Percentiles rank a stretch among this genome's conserved stretches.
phyloP scores from a whole-genome alignment of 2,113 vertebrate species.

The Eulacestoma nigropectus region DNA sequence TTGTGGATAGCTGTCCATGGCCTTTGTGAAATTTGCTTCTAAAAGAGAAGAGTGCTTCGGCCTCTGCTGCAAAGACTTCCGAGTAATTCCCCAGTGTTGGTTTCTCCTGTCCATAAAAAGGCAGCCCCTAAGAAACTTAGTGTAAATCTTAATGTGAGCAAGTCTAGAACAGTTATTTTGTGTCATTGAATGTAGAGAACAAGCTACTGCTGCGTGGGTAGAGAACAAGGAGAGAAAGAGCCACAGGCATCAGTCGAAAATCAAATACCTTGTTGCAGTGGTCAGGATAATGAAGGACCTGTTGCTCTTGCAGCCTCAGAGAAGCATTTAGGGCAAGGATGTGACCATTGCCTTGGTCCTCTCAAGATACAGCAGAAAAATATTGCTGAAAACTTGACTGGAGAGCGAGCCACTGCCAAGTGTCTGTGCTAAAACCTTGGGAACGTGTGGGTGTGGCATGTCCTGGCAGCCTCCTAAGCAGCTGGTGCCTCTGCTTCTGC shows the following conservation, averaged over 20 bases:
- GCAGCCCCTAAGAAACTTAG: neutral
- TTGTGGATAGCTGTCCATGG: neutral
- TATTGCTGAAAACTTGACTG: neutral
- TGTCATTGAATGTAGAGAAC: rapidly evolving
- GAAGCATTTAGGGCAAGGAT: neutral
- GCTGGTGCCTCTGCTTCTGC: neutral
- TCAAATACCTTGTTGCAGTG: neutral
- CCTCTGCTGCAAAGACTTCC: neutral
- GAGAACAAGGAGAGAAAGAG: neutral
- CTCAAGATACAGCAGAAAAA: neutral
- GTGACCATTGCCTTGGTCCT: neutral
- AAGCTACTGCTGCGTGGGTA: neutral
- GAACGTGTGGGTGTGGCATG: rapidly evolving
- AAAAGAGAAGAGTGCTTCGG: neutral
- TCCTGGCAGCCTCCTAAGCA: neutral
- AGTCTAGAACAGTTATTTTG: neutral
- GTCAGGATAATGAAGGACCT: neutral
- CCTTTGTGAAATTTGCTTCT: neutral
- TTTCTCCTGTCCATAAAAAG: neutral
- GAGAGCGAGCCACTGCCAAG: neutral
- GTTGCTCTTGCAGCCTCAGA: neutral
- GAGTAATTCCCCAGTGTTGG: neutral
- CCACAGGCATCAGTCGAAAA: neutral
- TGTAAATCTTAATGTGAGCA: neutral
- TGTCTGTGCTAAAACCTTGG: neutral